Evolutionary conservation across 1,140 invertebrate species (phyloP), one percentile per base, ranked within the genome.

Genomic region (Drosophila burlai): DNA sequence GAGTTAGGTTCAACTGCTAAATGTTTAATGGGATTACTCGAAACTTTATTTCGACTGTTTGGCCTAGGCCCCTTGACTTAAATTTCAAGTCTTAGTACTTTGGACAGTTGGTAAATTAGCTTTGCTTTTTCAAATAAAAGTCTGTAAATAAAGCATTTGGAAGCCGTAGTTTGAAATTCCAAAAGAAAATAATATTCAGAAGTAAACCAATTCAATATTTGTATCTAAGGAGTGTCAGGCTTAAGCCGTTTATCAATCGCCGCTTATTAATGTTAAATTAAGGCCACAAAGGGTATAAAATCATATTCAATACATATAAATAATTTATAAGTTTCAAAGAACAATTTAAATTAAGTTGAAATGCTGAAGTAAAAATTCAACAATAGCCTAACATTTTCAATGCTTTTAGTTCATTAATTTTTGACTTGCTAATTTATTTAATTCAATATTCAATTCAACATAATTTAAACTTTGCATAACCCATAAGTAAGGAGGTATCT

Each of bases 1-100:
- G 29, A 71, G 63, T 68, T 18, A 55, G 29, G 31, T 49, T 46
- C 16, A 71, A 31, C 63, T 55, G 49, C 34, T 68, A 40, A 55
- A 71, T 68, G 67, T 71, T 68, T 71, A 71, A 71, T 71, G 64
- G 67, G 63, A 71, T 71, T 71, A 71, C 67, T 66, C 36, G 31
- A 55, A 68, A 71, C 67, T 71, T 71, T 40, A 71, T 55, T 38
- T 21, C 31, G 24, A 40, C 40, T 38, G 47, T 55, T 55, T 46
- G 52, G 49, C 21, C 49, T 45, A 68, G 67, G 62, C 49, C 49
- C 38, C 15, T 49, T 36, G 46, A 21, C 46, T 66, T 49, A 6
- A 49, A 34, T 16, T 50, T 47, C 46, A 26, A 36, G 47, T 38
- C 38, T 38, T 31, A 40, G 46, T 47, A 24, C 63, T 21, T 68